Base-by-base conservation (phyloP, 2,113 vertebrate species). In the mouse (Mus musculus) region DNA sequence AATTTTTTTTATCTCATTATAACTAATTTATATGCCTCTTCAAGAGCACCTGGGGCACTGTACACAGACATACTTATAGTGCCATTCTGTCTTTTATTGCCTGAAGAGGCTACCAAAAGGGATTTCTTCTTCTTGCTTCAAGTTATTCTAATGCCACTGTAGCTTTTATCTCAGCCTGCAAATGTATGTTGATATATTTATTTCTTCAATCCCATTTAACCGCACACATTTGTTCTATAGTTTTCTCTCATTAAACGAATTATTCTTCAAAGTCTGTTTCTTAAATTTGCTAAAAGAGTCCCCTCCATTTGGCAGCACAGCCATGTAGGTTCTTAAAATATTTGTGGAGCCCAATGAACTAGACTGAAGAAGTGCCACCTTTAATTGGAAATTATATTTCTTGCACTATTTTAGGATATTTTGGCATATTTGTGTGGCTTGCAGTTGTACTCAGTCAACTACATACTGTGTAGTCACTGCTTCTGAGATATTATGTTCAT, bases 241-340 rank as follows among this genome's bases (percentile, higher is more conserved):
- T 73, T 10, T 33, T 80, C 49, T 92, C 85, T 90, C 77, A 72
- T 73, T 61, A 86, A 39, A 67, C 69, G 52, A 94, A 94, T 73
- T 81, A 61, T 39, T 30, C 24, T 54, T 96, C 12, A 10, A 39
- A 85, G 69, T 75, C 42, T 91, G 17, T 90, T 95, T 93, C 87
- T 90, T 91, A 19, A 75, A 88, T 91, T 96, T 95, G 72, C 63
- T 72, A 80, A 42, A 56, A 10, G 12, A 92, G n/a, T 78, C 46
- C 52, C n/a, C 69, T 80, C 67, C 87, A 49, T 92, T 59, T 88
- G 84, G 90, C 72, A 93, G 59, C 22, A 88, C 75, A 69, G 54
- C 69, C 85, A 81, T 73, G 26, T 2, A 80, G 26, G 14, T 88
- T 95, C 94, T 88, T 96, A 90, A 94, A 94, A 95, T 96, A 93